Evolutionary conservation across 2,113 vertebrate genomes (phyloP), one percentile per base, ranked within the genome.

Genomic region (Plectropomus leopardus): DNA sequence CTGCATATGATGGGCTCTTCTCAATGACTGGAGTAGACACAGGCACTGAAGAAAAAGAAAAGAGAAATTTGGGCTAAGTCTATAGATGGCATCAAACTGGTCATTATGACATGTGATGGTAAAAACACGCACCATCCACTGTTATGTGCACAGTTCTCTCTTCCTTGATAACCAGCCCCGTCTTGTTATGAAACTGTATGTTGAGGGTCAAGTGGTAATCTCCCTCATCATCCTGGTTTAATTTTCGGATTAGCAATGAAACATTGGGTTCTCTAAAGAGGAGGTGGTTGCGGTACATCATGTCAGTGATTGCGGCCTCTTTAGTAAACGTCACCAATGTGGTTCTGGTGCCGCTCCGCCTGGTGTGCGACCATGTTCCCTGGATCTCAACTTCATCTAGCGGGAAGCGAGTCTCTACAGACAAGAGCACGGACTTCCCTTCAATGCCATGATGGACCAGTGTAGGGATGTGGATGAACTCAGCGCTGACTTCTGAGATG

Each of bases 51-150:
- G 30, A 53, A 45, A 28, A 53, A 50, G 21, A 30, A 42, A 59
- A 63, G 0, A 28, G 47, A 40, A 8, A 8, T 69, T 63, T 15
- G 17, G 8, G 21, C 3, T 28, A 1, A 34, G 13, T 58, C 15
- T 0, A 48, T 32, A 53, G 9, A 55, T 14, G 1, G 45, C 8
- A 40, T 64, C 21, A 72, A 40, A 40, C 7, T 5, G 9, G 5
- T 53, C 1, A 48, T 26, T 2, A 11, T 50, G 21, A 23, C 13
- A n/a, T 24, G 64, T 32, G 19, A 24, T 6, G 26, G 36, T 14
- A 42, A n/a, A 32, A 50, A 17, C 11, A 83, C 95, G 94, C 79
- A 96, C 95, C 94, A 4, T 94, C 91, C 14, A 95, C 95, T 0
- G 90, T 94, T 10, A 96, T 90, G 1, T 16, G 87, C 60, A 96